These are phyloP conservation scores for Acanthis flammea DNA, from an alignment of 2,797 vertebrate genomes.

Conservation along the genomic window DNA sequence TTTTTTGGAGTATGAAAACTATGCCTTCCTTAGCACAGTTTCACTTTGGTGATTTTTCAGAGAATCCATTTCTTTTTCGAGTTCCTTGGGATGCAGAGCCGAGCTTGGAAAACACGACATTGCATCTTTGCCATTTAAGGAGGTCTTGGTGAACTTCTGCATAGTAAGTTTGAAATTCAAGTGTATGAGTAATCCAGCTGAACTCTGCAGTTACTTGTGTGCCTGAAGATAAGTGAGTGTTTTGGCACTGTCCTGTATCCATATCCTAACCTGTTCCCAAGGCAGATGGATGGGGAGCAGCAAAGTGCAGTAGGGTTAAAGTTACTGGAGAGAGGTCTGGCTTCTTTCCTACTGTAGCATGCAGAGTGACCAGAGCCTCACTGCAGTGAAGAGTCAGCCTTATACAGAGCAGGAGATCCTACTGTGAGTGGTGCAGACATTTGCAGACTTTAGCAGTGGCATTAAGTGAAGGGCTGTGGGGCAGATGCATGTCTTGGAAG, in stretches of 20 bases:
- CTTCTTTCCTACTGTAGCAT: neutral
- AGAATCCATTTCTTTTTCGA: neutral
- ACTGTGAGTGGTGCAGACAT: neutral
- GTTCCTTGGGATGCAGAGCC: neutral
- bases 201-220: neutral
- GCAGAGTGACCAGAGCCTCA: neutral
- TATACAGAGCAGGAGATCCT: neutral
- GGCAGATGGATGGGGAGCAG: neutral
- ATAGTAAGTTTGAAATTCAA: conserved; percentile 33
- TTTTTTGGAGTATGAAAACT: neutral
- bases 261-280: neutral
- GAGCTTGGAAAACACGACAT: neutral
- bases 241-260: neutral
- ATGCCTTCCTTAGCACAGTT: neutral
- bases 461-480: neutral
- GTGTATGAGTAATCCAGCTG: conserved; percentile 43
- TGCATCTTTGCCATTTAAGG: conserved; percentile 60
- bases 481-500: neutral
- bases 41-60: neutral
- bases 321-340: neutral
- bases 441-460: neutral
- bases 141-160: conserved; percentile 14
- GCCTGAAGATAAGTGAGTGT: neutral
- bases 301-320: neutral
- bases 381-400: neutral